These are phyloP conservation scores for Channa maculata DNA, from an alignment of 2,113 vertebrate species.

Conservation along the genomic window DNA sequence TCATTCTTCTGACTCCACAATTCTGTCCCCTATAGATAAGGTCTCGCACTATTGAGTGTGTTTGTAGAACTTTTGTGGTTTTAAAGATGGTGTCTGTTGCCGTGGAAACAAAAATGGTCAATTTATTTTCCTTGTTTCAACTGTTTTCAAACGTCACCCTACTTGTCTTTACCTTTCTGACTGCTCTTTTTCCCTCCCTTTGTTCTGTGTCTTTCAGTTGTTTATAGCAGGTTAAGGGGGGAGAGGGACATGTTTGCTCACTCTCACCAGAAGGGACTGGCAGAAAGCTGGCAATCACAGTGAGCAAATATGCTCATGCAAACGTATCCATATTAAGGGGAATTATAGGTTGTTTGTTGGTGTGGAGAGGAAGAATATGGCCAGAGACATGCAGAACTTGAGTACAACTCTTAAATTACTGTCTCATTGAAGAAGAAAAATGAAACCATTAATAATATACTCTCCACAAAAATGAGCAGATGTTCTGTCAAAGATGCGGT, in stretches of 20 bases:
- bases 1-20: slow-evolving; percentile 1
- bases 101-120: slow-evolving; percentile 36
- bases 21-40: neutral
- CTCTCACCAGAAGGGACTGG: slow-evolving; percentile 59
- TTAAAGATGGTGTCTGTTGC: slow-evolving; percentile 45
- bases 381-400: slow-evolving; percentile 16
- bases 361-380: neutral
- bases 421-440: neutral
- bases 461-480: slow-evolving; percentile 1
- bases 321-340: slow-evolving; percentile 51
- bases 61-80: neutral
- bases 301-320: slow-evolving; percentile 75
- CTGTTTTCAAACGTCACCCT: slow-evolving; percentile 44
- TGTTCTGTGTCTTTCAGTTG: slow-evolving; percentile 54
- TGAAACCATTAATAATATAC: neutral
- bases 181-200: slow-evolving; percentile 59
- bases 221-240: slow-evolving; percentile 59
- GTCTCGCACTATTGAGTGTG: neutral
- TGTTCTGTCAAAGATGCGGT: neutral
- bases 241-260: slow-evolving; percentile 66
- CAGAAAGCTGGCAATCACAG: slow-evolving; percentile 64
- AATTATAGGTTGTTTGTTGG: slow-evolving; percentile 61
- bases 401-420: neutral
- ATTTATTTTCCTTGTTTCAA: slow-evolving; percentile 49
- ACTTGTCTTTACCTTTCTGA: slow-evolving; percentile 66